Conservation (phyloP, 2,797 vertebrate genomes). For the Lagorchestes hirsutus region DNA sequence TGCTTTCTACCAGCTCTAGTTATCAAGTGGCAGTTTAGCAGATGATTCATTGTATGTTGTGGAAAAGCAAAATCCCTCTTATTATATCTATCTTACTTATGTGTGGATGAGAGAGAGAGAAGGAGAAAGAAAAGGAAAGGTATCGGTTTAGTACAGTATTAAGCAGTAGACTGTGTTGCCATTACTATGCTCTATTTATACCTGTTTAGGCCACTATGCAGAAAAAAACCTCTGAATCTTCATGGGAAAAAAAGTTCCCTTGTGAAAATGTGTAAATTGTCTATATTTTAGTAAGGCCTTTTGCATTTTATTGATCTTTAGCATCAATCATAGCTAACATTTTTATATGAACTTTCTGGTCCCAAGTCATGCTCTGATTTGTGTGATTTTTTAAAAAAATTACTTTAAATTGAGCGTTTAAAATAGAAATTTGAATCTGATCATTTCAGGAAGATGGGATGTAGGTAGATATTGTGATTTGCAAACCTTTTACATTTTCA, state of each 20-base stretch:
- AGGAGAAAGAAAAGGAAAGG: background rate
- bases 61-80: background rate
- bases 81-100: background rate
- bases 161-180: background rate
- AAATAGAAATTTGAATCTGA: conserved; percentile 22
- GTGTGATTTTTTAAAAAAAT: background rate
- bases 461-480: background rate
- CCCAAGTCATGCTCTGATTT: background rate
- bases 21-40: conserved; percentile 60
- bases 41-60: conserved; percentile 52
- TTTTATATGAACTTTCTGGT: background rate
- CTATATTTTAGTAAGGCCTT: background rate
- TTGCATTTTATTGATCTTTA: background rate
- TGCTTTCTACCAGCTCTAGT: conserved; percentile 57
- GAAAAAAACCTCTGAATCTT: background rate
- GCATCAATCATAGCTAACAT: background rate
- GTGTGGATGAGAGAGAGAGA: background rate
- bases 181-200: background rate
- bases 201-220: background rate
- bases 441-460: background rate
- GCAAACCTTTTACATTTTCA: conserved; percentile 32
- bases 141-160: background rate
- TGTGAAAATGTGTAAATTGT: background rate
- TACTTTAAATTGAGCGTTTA: conserved; percentile 4
- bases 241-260: background rate